Evolutionary conservation across 2,888 invertebrate genomes (phyloP).

Genomic region (Podotricha telesiphe): DNA sequence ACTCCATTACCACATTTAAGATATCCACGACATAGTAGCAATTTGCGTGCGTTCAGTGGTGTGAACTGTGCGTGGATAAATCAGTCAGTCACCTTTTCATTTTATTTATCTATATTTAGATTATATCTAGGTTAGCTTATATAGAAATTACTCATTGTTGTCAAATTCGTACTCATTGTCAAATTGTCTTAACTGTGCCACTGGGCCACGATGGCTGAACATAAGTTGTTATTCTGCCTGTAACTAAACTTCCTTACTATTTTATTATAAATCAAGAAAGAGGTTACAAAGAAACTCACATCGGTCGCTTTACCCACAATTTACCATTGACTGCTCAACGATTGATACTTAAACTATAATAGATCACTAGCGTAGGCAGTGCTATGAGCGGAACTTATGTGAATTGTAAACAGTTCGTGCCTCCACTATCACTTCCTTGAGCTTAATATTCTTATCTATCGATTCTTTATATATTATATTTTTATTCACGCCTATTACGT

Average conservation of each 20-base stretch:
- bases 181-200: too few relatives aligned
- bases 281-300: conserved; percentile 3
- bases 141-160: background rate
- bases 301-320: conserved; percentile 6
- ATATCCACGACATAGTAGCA: conserved; percentile 4
- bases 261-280: background rate
- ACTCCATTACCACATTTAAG: background rate
- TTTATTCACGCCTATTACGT: too few relatives aligned
- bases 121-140: background rate
- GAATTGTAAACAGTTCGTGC: conserved; percentile 10
- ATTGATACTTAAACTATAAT: conserved; percentile 19
- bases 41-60: conserved; percentile 12
- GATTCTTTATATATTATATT: background rate
- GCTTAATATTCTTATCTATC: background rate
- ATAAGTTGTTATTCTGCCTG: background rate
- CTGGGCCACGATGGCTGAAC: background rate
- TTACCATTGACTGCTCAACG: conserved; percentile 6
- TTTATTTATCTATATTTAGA: background rate
- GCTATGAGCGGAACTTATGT: background rate
- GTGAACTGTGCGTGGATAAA: conserved; percentile 10
- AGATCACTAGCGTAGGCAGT: conserved; percentile 19
- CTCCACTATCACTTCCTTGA: background rate
- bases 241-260: background rate
- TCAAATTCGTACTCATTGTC: too few relatives aligned
- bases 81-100: conserved; percentile 13